A percentile compares a stretch with the other conserved stretches of the same genome.
Evolutionary conservation across 2,797 vertebrate species (phyloP).

Genomic region (Bradypodion pumilum): DNA sequence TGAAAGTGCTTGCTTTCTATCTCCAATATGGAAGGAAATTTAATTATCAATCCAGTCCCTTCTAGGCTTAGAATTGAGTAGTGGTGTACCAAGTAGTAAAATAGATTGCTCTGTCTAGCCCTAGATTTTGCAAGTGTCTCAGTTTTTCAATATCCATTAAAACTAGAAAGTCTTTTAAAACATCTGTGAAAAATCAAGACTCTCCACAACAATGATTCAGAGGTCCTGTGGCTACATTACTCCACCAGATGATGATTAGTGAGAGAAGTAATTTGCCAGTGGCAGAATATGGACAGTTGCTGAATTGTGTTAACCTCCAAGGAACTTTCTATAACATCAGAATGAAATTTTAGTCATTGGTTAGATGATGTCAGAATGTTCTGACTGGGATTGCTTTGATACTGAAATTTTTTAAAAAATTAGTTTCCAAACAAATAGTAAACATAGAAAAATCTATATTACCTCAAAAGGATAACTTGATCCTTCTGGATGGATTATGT

Average conservation of each 20-base stretch:
- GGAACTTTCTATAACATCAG: background rate
- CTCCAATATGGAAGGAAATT: too few species aligned
- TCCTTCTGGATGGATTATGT: conserved; percentile 89
- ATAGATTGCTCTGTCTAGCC: too few species aligned
- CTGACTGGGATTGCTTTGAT: background rate
- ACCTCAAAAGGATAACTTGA: conserved; percentile 91
- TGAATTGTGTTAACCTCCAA: background rate
- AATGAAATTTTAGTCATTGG: conserved; percentile 28
- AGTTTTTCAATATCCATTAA: background rate
- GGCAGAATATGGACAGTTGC: too few species aligned
- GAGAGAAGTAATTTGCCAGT: too few species aligned
- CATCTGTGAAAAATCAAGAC: background rate
- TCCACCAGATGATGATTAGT: too few species aligned
- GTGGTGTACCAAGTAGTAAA: too few species aligned
- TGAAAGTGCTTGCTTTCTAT: too few species aligned
- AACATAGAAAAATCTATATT: conserved; percentile 55
- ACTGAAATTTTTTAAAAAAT: conserved; percentile 28
- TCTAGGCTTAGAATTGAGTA: too few species aligned
- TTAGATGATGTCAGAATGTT: conserved; percentile 18
- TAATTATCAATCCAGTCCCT: too few species aligned
- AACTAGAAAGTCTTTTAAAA: background rate
- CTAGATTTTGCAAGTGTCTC: background rate
- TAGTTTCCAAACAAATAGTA: conserved; percentile 44
- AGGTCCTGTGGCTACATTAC: background rate
- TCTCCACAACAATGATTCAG: background rate